Evolutionary conservation across 1,140 invertebrate genomes (phyloP).

Genomic region (Drosophila paulistorum): DNA sequence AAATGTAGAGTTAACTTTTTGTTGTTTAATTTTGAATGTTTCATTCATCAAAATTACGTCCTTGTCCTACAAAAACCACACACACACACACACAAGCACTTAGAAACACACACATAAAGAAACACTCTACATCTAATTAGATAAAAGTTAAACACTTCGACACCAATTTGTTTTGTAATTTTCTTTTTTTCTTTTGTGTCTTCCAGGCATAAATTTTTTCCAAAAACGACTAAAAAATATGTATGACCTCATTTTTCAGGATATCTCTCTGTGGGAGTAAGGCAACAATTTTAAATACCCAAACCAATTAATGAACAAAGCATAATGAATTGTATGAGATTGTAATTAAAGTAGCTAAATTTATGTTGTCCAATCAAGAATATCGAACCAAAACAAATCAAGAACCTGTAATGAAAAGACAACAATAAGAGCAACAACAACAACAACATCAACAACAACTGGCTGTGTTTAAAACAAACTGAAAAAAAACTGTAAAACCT

Average conservation of each 20-base stretch:
- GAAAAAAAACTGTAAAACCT: conserved; percentile 42
- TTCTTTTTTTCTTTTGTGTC: conserved; percentile 80
- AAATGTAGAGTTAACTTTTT: conserved; percentile 19
- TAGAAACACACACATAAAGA: conserved; percentile 30
- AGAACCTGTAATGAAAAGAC: conserved; percentile 36
- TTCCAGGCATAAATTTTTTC: conserved; percentile 83
- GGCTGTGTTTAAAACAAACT: conserved; percentile 29
- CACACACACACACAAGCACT: conserved; percentile 19
- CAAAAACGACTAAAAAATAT: conserved; percentile 83
- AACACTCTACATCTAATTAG: conserved; percentile 35
- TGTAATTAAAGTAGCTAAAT: conserved; percentile 70
- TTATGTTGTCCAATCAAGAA: conserved; percentile 54
- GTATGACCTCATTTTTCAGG: conserved; percentile 83
- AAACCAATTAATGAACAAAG: conserved; percentile 50
- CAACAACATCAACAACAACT: conserved; percentile 6
- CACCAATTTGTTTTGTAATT: conserved; percentile 80
- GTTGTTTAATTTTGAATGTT: conserved; percentile 27
- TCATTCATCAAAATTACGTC: conserved; percentile 32
- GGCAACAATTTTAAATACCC: conserved; percentile 73
- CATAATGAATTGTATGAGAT: conserved; percentile 60
- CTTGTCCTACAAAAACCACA: conserved; percentile 36
- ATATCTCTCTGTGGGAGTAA: conserved; percentile 83
- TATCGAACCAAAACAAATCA: conserved; percentile 22
- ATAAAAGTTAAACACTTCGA: conserved; percentile 49
- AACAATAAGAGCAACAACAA: conserved; percentile 38